Conservation (phyloP, 2,113 vertebrate species). For the Laticauda laticaudata region DNA sequence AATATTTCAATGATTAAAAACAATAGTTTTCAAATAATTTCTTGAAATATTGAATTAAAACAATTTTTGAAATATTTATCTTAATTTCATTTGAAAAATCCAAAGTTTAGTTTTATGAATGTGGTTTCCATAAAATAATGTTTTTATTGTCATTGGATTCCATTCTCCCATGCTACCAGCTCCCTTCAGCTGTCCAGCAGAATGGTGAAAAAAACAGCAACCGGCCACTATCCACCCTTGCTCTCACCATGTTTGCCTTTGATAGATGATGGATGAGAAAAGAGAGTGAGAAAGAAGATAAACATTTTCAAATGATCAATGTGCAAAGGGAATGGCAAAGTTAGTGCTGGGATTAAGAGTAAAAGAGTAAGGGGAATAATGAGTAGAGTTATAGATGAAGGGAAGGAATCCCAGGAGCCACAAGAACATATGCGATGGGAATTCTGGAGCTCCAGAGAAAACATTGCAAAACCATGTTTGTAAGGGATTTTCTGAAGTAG, state of each 20-base stretch:
- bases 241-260: background rate
- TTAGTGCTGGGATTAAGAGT: background rate
- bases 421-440: background rate
- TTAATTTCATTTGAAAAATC: background rate
- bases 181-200: background rate
- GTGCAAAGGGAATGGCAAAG: background rate
- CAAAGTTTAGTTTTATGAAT: background rate
- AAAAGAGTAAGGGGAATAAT: background rate
- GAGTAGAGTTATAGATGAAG: background rate
- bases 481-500: background rate
- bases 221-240: background rate
- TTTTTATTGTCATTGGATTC: background rate
- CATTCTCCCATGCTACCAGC: background rate
- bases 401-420: background rate
- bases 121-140: background rate
- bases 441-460: background rate
- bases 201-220: background rate
- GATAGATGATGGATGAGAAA: background rate
- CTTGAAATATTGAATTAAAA: background rate
- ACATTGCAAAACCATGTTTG: background rate
- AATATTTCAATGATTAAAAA: background rate
- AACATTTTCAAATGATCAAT: background rate
- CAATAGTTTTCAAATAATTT: background rate
- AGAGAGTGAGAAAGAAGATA: background rate
- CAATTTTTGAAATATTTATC: background rate